Evolutionary conservation across 2,888 invertebrate genomes (phyloP), one percentile per base, ranked within the genome.

Genomic region (Congeria kusceri): DNA sequence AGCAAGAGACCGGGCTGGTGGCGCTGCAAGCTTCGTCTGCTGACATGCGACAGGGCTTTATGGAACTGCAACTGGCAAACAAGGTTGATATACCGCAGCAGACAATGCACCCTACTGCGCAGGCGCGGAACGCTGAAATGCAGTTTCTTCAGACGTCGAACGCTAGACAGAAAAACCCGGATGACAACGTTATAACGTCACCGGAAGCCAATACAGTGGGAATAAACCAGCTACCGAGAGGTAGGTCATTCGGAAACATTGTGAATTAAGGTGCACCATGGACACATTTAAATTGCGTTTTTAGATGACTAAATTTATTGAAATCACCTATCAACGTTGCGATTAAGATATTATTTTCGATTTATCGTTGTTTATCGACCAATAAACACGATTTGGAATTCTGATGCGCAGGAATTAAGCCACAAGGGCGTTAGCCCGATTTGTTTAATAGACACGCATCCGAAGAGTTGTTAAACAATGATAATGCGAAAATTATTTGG

Each of bases 1-100:
- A 61, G 1, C 49, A 64, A 0, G 73, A 70, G 20, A 74, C 68
- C 29, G 67, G 70, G 13, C 23, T 77, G 1, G 65, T 65, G 0
- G 63, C 73, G 1, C 53, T 76, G 3, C 66, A 71, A 47, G 74
- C 71, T 7, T 65, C 49, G 0, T 49, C 69, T 11, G 57, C 56
- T 3, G 64, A 28, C 5, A 65, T 80, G n/a, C 25, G 64, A 25
- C 58, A 68, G 32, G 65, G 70, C 15, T 13, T 84, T 0, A 32
- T 47, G 28, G 59, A 74, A 18, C 18, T 63, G 44, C 61, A 69
- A 39, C 39, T 39, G n/a, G 66, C 59, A 15, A 49, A 69, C 23
- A 75, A 68, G 56, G 75, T 63, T n/a, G 57, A 46, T 28, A 15
- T 58, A 20, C 63, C 47, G n/a, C 47, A 58, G 61, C 57, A 61